A percentile compares a stretch with the other conserved stretches of the same genome.
These are phyloP conservation scores for Pristionchus maxplancki DNA, from an alignment of 2,888 invertebrate species.

Conservation along the genomic window DNA sequence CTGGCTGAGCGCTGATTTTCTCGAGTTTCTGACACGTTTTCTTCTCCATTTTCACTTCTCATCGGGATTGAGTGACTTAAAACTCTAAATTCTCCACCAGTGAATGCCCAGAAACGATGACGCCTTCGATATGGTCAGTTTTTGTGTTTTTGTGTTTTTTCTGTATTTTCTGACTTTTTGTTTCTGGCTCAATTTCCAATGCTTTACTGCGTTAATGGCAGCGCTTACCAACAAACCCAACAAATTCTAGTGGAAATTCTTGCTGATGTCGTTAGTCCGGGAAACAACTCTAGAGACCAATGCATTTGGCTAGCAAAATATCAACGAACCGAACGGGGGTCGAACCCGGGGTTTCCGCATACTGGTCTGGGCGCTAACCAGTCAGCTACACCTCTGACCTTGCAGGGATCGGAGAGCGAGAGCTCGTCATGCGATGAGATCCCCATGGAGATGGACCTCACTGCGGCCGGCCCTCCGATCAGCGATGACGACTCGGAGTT, in stretches of 20 bases:
- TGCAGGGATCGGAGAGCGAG: conserved; percentile 64
- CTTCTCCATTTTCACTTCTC: background rate
- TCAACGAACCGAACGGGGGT: no score
- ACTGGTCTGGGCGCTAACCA: no score
- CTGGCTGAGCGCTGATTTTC: background rate
- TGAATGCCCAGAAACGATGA: conserved; percentile 50
- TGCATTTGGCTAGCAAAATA: no score
- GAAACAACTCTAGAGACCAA: no score
- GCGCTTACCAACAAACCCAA: no score
- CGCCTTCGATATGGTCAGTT: conserved; percentile 43
- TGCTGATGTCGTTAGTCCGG: no score
- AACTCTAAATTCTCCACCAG: background rate
- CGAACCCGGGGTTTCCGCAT: no score
- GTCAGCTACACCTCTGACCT: no score
- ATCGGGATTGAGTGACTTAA: background rate
- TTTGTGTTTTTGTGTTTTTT: background rate
- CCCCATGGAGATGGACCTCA: conserved; percentile 74
- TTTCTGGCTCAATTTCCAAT: no score
- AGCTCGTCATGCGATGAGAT: conserved; percentile 68
- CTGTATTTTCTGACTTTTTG: no score
- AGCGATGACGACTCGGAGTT: conserved; percentile 69
- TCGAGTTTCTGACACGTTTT: conserved; percentile 42
- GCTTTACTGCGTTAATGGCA: no score
- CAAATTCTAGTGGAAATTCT: no score
- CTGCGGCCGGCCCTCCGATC: conserved; percentile 68